A percentile compares a stretch with the other conserved stretches of the same genome.
Conservation (phyloP, 2,888 invertebrate genomes). For the Spilarctia lutea region DNA sequence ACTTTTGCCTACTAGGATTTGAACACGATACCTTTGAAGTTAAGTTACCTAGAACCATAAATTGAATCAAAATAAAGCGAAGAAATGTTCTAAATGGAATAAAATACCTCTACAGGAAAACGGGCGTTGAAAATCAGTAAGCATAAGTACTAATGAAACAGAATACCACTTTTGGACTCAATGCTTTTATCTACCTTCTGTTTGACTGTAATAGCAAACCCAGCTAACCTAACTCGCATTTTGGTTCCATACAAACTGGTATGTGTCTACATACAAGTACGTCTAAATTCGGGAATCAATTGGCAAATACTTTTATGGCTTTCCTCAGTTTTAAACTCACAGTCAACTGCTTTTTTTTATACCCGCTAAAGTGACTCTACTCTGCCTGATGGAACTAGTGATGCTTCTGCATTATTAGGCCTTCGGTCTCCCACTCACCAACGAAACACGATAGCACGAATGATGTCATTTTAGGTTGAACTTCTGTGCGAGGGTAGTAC, state of each 20-base stretch:
- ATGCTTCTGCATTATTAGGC: no score
- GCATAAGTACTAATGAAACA: neutral
- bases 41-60: neutral
- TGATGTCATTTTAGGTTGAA: no score
- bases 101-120: neutral
- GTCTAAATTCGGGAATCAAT: neutral
- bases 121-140: neutral
- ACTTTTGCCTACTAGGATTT: neutral
- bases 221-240: neutral
- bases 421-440: no score
- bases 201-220: neutral
- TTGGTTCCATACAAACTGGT: neutral
- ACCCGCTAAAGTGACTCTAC: no score
- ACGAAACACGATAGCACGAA: no score
- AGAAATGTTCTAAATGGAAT: neutral
- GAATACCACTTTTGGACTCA: neutral
- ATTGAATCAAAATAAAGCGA: neutral
- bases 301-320: neutral
- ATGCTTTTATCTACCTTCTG: neutral
- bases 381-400: no score
- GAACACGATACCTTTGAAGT: neutral
- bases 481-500: no score
- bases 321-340: neutral
- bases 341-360: no score
- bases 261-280: neutral